A percentile compares a stretch with the other conserved stretches of the same genome.
Evolutionary conservation across 1,140 invertebrate species (phyloP).

Genomic region (Lasaia peninsularis): DNA sequence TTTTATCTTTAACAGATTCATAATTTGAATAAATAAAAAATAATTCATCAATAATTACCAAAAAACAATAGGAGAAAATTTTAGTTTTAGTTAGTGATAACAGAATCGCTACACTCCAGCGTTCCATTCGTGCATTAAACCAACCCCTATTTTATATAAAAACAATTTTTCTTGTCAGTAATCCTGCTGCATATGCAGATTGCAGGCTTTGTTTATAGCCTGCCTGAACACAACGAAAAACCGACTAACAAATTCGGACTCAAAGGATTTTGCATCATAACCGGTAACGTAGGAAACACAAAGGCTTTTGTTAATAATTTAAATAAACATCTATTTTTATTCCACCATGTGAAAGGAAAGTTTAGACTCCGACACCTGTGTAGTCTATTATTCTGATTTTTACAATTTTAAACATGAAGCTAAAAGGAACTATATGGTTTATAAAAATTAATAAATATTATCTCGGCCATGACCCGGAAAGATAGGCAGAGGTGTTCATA

Average conservation of each 20-base stretch:
- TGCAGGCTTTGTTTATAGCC: constrained; percentile 28
- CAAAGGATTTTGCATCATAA: constrained; percentile 29
- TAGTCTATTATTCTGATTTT: no score
- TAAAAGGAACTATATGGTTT: no score
- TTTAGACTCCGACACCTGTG: no score
- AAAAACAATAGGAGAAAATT: no score
- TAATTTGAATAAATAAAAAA: no score
- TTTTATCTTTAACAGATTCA: no score
- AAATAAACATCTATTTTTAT: constrained; percentile 18
- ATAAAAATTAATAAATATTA: no score
- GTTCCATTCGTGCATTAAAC: constrained; percentile 7
- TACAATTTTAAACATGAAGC: no score
- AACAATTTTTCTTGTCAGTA: constrained; percentile 24
- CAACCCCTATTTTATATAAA: constrained; percentile 10
- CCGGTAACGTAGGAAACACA: constrained; percentile 26
- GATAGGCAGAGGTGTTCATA: no score
- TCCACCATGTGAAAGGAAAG: background rate
- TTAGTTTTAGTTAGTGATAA: no score
- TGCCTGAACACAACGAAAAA: constrained; percentile 22
- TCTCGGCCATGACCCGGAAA: no score
- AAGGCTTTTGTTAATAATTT: constrained; percentile 30
- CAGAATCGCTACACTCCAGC: background rate
- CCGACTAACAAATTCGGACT: constrained; percentile 27
- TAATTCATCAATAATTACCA: no score
- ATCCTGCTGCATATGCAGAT: constrained; percentile 31